Evolutionary conservation across 2,113 vertebrate species (phyloP), one percentile per base, ranked within the genome.

Genomic region (Sterrhoptilus dennistouni): DNA sequence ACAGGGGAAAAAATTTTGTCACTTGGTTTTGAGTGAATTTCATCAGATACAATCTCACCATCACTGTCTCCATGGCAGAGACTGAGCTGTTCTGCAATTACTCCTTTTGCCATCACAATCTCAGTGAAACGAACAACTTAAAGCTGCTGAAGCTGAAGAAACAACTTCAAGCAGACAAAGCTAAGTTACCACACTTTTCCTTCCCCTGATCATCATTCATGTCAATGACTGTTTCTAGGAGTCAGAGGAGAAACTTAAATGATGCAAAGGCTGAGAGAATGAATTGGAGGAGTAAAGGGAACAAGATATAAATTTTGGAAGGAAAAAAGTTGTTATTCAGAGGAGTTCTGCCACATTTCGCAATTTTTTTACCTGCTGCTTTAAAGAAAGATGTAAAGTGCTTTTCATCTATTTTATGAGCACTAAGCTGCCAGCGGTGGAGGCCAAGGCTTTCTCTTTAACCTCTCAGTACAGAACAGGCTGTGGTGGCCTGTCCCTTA

Each of bases 321-420:
- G 33, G 50, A 53, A 90, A 36, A 27, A 49, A n/a, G 66, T 23
- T 94, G 50, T 91, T 87, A 90, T 83, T 95, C 87, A 85, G 45
- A 83, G 78, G 52, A 90, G 22, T 8, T 91, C 66, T 93, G 75
- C 35, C 84, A 91, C 70, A 90, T 93, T 94, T 95, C 45, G 40
- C 33, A 31, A 9, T n/a, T 69, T 75, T 56, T 85, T 65, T 44
- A 72, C 87, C 63, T 83, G 22, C 45, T 63, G 38, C 75, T 91
- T 94, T 94, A 90, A 83, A 96, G 68, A 69, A 92, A 91, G 53
- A 68, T 52, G 13, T 86, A 74, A 91, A 93, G 63, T 74, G 16
- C 29, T 69, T 94, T 95, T 63, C 74, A 61, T 42, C 25, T 83
- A 24, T 88, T 94, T 96, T 93, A 85, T 0, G 3, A 91, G 66